Base-by-base conservation (phyloP, 2,113 vertebrate genomes). In the Hippocampus comes region DNA sequence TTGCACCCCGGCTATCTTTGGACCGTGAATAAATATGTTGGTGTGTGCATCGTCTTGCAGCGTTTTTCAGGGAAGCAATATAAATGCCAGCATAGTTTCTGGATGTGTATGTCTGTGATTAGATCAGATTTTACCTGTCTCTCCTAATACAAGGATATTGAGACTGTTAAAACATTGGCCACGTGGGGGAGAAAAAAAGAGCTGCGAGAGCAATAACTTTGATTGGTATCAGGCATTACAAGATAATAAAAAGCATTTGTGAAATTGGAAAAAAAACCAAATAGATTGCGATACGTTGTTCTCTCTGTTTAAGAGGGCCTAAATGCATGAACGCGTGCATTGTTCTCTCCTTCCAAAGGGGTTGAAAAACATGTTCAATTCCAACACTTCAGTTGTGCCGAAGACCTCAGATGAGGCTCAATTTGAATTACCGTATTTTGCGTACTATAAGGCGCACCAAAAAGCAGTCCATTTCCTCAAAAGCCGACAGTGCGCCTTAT, bases 181-280 rank as follows among this genome's bases (percentile, higher is more conserved):
- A 75, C 81, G 80, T 75, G 85, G 67, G 68, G 59, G 68, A 65
- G 71, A 73, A 75, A 56, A 67, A 68, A 83, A 64, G 84, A 74
- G 75, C 83, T 84, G 86, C 82, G 74, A 77, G 75, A 76, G 78
- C 81, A 83, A 89, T 88, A 86, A 87, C 75, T 70, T 85, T 81
- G 65, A 70, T 74, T 75, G 70, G 72, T 79, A 86, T 84, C 83
- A 68, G 73, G 73, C 75, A 83, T 82, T 85, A 89, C 83, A 81
- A 70, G 72, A 49, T 15, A 70, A 85, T 89, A 83, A 89, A 90
- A 82, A 73, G 2, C 71, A 63, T 15, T 79, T 67, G 63, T 65
- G 23, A 60, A 56, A 68, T 21, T 42, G 38, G 27, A 27, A n/a
- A 15, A 63, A 25, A 73, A 25, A 73, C 9, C 1, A 82, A 84